Evolutionary conservation across 2,888 invertebrate genomes (phyloP), one percentile per base, ranked within the genome.

Genomic region (Acronicta aceris): DNA sequence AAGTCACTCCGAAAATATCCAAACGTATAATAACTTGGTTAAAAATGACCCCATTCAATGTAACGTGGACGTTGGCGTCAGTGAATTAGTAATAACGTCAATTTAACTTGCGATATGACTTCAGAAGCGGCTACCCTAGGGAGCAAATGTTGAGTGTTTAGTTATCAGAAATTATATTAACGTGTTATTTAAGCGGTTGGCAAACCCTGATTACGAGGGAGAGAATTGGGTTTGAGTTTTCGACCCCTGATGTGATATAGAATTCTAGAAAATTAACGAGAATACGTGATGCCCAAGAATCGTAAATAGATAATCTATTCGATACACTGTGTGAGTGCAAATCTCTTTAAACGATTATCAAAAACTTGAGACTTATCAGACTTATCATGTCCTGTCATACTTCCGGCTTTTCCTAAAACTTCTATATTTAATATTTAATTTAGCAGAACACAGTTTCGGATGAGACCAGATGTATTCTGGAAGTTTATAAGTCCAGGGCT

Each of bases 51-150:
- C 52, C 12, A 25, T 48, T 55, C 58, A 17, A 41, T 16, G 47
- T 43, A 47, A 25, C 49, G 55, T 36, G 21, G 45, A n/a, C 53
- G 49, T 54, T 33, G 17, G 15, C 50, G 38, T 36, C 52, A 41
- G 46, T 78, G 65, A 78, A 78, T 77, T 59, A 78, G 5, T 69
- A 65, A 78, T 51, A 30, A 38, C 15, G 47, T 47, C 74, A 78
- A 77, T 78, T 76, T 78, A 78, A 78, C 77, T 78, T 78, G 59
- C 30, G 65, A 56, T 71, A 71, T 76, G 48, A 76, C 52, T 59
- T 59, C 46, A 51, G 59, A 40, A 66, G 54, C 46, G 41, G 30
- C n/a, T 9, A 25, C 57, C 49, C 43, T 16, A 12, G 21, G 27
- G 76, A 66, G 52, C 53, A 46, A 38, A 49, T 51, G 59, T 59